These are phyloP conservation scores for Myripristis murdjan DNA, from an alignment of 2,797 vertebrate genomes.

Conservation along the genomic window DNA sequence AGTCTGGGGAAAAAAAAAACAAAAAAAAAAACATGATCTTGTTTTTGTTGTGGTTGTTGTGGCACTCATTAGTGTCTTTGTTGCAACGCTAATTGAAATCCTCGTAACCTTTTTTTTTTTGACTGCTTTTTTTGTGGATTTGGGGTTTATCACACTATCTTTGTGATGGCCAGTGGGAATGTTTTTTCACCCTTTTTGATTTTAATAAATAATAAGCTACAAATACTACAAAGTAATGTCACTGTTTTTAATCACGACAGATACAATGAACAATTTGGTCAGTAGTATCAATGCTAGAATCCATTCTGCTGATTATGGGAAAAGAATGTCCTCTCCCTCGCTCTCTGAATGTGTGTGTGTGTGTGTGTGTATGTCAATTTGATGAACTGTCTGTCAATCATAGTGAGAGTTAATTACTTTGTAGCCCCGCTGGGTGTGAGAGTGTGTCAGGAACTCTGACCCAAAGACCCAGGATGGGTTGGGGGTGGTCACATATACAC, in stretches of 20 bases:
- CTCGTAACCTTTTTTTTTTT: too few relatives aligned
- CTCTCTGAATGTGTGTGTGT: conserved; percentile 41
- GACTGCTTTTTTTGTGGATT: background rate
- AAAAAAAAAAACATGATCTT: too few relatives aligned
- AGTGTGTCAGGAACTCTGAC: conserved; percentile 88
- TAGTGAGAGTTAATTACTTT: conserved; percentile 85
- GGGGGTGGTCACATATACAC: conserved; percentile 35
- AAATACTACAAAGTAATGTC: too few relatives aligned
- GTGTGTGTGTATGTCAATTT: conserved; percentile 59
- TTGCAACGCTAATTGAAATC: too few relatives aligned
- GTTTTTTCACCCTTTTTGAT: background rate
- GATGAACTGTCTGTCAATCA: conserved; percentile 89
- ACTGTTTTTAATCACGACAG: conserved; percentile 12
- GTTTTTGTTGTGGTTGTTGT: background rate
- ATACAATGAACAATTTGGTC: conserved; percentile 30
- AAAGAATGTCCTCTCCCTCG: conserved; percentile 61
- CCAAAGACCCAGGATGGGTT: conserved; percentile 67
- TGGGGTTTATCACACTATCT: background rate
- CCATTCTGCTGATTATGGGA: conserved; percentile 64
- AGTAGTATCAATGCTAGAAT: conserved; percentile 45
- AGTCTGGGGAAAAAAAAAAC: too few relatives aligned
- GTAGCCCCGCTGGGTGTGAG: conserved; percentile 82
- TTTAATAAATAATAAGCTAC: background rate
- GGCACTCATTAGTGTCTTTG: background rate
- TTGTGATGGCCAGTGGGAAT: background rate